phyloP scores from a whole-genome alignment of 2,888 invertebrate genomes.

The Xestoiulus laeticollis region DNA sequence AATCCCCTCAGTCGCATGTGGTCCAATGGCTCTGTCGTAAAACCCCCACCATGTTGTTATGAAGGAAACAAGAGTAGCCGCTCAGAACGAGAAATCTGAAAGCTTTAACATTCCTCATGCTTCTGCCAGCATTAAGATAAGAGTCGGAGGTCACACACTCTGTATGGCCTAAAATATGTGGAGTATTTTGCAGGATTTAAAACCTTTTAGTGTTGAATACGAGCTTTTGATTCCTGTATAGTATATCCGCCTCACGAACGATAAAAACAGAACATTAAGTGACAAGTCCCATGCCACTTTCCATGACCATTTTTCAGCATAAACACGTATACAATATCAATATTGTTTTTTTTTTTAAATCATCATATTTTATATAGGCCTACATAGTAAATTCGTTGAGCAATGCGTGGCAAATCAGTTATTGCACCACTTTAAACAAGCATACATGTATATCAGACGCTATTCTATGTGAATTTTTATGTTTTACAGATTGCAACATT shows the following conservation, averaged over 20 bases:
- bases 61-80: background rate
- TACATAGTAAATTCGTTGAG: too few species aligned
- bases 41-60: constrained; percentile 11
- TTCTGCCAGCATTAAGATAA: background rate
- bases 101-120: background rate
- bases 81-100: background rate
- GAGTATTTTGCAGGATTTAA: background rate
- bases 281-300: too few species aligned
- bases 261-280: background rate
- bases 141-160: background rate
- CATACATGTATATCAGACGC: too few species aligned
- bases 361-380: too few species aligned
- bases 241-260: background rate
- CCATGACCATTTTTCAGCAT: too few species aligned
- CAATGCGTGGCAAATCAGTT: too few species aligned
- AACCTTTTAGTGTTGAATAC: background rate
- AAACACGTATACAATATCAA: too few species aligned
- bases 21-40: constrained; percentile 23
- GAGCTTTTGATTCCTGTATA: background rate
- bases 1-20: constrained; percentile 34
- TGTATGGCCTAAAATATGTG: background rate
- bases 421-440: too few species aligned
- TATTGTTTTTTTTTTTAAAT: too few species aligned
- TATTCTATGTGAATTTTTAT: too few species aligned
- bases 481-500: too few species aligned